Percentiles rank a stretch among this genome's conserved stretches.
These are phyloP conservation scores for Cecropterus lyciades DNA, from an alignment of 1,140 invertebrate species.

Conservation along the genomic window DNA sequence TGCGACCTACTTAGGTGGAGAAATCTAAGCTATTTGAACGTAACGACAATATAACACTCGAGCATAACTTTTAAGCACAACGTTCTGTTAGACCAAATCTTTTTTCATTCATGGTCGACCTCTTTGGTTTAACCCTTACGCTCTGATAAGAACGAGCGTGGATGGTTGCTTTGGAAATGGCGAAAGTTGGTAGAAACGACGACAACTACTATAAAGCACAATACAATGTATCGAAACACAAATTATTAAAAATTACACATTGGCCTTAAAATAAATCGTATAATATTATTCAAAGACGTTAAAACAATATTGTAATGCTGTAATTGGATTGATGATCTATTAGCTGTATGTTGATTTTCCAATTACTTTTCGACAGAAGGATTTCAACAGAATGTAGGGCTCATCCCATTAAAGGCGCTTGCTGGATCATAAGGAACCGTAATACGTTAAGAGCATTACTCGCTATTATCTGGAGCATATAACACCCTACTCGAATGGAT, in stretches of 20 bases:
- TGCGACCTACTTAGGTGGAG: conserved; percentile 12
- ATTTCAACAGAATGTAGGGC: background rate
- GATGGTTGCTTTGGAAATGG: background rate
- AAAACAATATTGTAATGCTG: background rate
- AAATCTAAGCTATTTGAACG: conserved; percentile 10
- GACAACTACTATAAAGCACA: no score
- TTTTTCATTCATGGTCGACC: background rate
- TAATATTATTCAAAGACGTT: no score
- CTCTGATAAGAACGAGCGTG: background rate
- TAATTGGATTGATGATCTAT: no score
- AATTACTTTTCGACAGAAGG: no score
- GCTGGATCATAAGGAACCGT: background rate
- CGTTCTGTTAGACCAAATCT: background rate
- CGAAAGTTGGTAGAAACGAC: background rate
- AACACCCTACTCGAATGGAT: no score
- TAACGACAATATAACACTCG: conserved; percentile 8
- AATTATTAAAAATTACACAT: no score
- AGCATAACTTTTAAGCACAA: conserved; percentile 11
- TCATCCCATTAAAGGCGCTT: background rate
- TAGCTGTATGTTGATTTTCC: no score
- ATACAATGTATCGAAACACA: no score
- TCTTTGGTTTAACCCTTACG: background rate
- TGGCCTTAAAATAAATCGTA: no score
- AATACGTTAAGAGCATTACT: background rate
- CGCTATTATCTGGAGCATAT: background rate